Conservation (phyloP, 1,140 invertebrate genomes). For the Aleiodes sp. region DNA sequence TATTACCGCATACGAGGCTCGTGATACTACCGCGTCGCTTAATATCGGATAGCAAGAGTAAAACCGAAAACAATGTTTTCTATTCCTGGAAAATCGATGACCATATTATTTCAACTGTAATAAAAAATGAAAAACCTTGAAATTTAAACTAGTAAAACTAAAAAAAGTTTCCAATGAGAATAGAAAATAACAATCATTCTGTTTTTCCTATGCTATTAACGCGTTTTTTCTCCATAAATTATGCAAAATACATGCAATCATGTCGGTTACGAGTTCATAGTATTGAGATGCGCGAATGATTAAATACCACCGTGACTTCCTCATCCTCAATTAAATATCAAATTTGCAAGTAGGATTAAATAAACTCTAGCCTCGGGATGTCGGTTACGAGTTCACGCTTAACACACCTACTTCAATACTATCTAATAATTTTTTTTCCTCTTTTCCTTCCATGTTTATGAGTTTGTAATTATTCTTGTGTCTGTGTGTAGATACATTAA, state of each 20-base stretch:
- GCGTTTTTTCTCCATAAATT: not conserved
- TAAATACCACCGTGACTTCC: constrained; percentile 23
- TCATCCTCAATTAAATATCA: not conserved
- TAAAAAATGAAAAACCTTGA: no score
- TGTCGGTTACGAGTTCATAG: not conserved
- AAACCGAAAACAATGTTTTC: no score
- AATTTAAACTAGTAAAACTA: no score
- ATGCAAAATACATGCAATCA: not conserved
- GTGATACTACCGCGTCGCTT: no score
- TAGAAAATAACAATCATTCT: not conserved
- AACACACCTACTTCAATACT: not conserved
- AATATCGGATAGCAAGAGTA: no score
- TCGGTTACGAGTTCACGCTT: constrained; percentile 20
- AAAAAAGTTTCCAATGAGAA: no score
- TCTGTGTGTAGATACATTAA: not conserved
- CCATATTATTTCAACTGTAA: no score
- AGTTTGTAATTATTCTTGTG: constrained; percentile 8
- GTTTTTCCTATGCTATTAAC: not conserved
- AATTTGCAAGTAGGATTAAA: not conserved
- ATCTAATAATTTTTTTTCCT: constrained; percentile 5
- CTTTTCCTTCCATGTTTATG: not conserved
- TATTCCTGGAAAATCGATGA: no score
- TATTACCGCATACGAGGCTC: no score
- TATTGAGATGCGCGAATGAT: not conserved
- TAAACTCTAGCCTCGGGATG: constrained; percentile 9